A percentile compares a stretch with the other conserved stretches of the same genome.
Conservation (phyloP, 2,797 vertebrate species). For the Huso huso region DNA sequence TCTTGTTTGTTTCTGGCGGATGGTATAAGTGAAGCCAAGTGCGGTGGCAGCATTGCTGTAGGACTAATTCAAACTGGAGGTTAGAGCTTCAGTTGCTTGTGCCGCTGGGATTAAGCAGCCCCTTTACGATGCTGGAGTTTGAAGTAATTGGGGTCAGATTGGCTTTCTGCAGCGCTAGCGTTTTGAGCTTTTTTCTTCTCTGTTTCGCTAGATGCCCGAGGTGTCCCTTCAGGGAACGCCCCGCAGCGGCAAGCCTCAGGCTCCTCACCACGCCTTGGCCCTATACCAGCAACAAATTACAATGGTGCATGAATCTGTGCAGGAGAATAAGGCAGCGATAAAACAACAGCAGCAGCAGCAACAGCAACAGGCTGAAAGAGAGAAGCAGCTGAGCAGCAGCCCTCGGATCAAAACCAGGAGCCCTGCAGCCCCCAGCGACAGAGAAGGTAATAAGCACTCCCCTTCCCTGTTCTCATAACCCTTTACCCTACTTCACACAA, state of each 20-base stretch:
- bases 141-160: no score
- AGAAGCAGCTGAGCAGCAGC: conserved; percentile 66
- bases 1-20: no score
- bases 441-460: conserved; percentile 69
- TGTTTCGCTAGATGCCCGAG: conserved; percentile 63
- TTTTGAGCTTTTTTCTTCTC: not conserved
- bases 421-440: conserved; percentile 61
- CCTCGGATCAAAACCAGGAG: conserved; percentile 69
- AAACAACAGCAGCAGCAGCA: conserved; percentile 31
- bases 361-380: conserved; percentile 54
- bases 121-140: not conserved
- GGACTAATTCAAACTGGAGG: conserved; percentile 1
- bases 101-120: conserved; percentile 16
- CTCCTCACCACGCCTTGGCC: conserved; percentile 58
- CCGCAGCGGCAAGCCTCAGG: conserved; percentile 48
- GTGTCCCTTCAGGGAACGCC: conserved; percentile 52
- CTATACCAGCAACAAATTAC: conserved; percentile 91
- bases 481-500: no score
- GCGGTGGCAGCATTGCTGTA: not conserved
- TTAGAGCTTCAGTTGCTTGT: conserved; percentile 2
- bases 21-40: not conserved
- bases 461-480: conserved; percentile 13
- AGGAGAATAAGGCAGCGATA: conserved; percentile 47
- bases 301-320: conserved; percentile 81
- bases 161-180: conserved; percentile 12